phyloP scores from a whole-genome alignment of 2,888 invertebrate genomes.

The Gryllus longicercus region DNA sequence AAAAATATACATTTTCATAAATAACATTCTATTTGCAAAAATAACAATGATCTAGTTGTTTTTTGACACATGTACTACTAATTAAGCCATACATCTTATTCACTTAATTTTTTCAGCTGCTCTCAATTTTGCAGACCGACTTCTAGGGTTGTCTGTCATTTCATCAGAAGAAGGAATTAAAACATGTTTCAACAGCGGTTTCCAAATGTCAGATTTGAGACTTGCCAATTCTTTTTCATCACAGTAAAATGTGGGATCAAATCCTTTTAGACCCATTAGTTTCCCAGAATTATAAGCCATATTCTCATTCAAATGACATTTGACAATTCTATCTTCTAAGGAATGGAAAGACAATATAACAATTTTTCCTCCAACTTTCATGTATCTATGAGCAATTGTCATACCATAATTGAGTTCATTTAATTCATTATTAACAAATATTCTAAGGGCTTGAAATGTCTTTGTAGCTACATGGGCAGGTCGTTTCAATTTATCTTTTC shows the following conservation, averaged over 20 bases:
- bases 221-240: conserved; percentile 59
- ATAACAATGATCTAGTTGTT: too few species aligned
- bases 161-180: conserved; percentile 70
- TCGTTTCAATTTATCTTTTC: conserved; percentile 70
- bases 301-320: conserved; percentile 79
- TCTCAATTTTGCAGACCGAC: conserved; percentile 84
- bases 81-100: background rate
- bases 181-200: conserved; percentile 75
- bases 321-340: conserved; percentile 88
- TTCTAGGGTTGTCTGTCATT: conserved; percentile 73
- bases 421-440: conserved; percentile 93
- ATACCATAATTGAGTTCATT: conserved; percentile 92
- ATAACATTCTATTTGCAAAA: too few species aligned
- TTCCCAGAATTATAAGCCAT: conserved; percentile 68
- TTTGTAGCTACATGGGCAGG: conserved; percentile 82
- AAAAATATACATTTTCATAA: too few species aligned
- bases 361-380: conserved; percentile 74
- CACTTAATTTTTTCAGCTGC: conserved; percentile 64
- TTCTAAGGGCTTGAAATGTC: conserved; percentile 88
- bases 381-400: conserved; percentile 68
- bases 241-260: conserved; percentile 57
- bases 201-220: conserved; percentile 69
- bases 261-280: conserved; percentile 67
- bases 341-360: conserved; percentile 89
- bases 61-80: too few species aligned